Conservation (phyloP, 2,113 vertebrate genomes). For the Rhinoderma darwinii region DNA sequence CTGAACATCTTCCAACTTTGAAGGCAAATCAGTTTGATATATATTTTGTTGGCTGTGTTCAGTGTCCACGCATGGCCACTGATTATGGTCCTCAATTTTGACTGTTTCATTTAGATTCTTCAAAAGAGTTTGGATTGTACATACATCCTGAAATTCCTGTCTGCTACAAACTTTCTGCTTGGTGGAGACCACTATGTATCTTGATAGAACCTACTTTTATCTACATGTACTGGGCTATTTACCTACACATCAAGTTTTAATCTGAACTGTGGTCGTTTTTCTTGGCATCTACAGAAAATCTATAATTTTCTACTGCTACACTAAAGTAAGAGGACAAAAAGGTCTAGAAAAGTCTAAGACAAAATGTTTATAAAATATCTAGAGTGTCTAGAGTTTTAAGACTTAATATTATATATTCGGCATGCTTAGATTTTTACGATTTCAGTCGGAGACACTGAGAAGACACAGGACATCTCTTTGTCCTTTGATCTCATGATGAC, state of each 20-base stretch:
- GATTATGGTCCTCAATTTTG: background rate
- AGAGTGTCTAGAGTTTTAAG: background rate
- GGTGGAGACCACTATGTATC: background rate
- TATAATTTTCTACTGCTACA: background rate
- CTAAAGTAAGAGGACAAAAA: background rate
- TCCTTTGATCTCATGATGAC: slow-evolving; percentile 64
- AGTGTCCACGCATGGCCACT: background rate
- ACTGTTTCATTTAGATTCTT: background rate
- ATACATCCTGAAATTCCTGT: background rate
- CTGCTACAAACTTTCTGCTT: background rate
- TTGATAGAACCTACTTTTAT: background rate
- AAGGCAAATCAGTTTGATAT: no score
- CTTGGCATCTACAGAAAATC: background rate
- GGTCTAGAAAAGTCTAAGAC: background rate
- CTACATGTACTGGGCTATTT: background rate
- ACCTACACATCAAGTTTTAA: background rate
- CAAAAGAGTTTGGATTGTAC: background rate
- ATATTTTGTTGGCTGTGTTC: background rate
- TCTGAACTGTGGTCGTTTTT: no score
- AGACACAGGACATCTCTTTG: slow-evolving; percentile 53
- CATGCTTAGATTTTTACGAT: background rate
- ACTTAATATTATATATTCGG: background rate
- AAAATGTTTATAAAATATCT: background rate
- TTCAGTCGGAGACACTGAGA: slow-evolving; percentile 62
- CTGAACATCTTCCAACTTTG: background rate